Percentiles rank a stretch among this genome's conserved stretches.
Conservation (phyloP, 2,797 vertebrate species). For the Arremon aurantiirostris region DNA sequence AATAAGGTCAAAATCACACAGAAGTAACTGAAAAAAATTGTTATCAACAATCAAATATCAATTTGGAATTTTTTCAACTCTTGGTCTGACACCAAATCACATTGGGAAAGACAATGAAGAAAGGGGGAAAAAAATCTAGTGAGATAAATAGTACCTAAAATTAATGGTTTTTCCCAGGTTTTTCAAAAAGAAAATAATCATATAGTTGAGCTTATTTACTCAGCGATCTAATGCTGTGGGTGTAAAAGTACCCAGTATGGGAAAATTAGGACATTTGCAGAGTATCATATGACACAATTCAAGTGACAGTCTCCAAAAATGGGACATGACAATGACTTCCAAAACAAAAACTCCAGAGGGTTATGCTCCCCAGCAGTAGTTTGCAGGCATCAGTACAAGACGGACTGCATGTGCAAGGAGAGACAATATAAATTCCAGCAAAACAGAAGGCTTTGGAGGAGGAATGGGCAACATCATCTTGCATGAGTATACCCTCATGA, state of each 20-base stretch:
- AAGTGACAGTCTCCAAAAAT: neutral
- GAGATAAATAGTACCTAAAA: neutral
- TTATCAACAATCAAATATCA: neutral
- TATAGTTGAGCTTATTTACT: neutral
- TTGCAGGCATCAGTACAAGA: neutral
- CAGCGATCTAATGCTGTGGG: neutral
- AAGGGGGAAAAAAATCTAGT: neutral
- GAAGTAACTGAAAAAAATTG: neutral
- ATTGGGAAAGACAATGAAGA: neutral
- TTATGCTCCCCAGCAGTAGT: neutral
- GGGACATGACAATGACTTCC: neutral
- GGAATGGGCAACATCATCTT: neutral
- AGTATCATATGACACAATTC: neutral
- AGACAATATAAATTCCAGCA: neutral
- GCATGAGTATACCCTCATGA: neutral
- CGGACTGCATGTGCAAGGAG: neutral
- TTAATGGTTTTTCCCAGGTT: neutral
- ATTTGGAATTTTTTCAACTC: neutral
- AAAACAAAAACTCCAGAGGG: neutral
- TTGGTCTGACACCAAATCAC: neutral
- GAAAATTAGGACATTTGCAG: neutral
- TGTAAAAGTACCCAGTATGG: neutral
- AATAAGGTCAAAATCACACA: neutral
- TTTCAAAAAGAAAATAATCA: neutral
- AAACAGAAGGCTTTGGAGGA: neutral